These are phyloP conservation scores for Cottus gobio DNA, from an alignment of 2,113 vertebrate species.

Conservation along the genomic window DNA sequence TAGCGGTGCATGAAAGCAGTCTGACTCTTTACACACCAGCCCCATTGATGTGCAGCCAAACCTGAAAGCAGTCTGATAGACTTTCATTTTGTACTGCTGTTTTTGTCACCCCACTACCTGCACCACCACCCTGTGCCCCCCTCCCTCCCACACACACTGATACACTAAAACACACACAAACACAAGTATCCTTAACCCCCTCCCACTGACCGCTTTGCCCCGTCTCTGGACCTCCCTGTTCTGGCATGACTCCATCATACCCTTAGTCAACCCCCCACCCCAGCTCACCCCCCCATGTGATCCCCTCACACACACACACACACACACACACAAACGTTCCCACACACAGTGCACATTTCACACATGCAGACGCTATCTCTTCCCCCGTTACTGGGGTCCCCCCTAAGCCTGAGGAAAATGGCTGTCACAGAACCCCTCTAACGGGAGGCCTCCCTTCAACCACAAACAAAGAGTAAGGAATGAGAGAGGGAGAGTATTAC, in stretches of 20 bases:
- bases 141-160: neutral
- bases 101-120: conserved; percentile 48
- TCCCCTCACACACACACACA: conserved; percentile 66
- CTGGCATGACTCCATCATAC: conserved; percentile 79
- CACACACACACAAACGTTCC: conserved; percentile 65
- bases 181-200: neutral
- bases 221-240: conserved; percentile 78
- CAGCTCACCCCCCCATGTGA: conserved; percentile 55
- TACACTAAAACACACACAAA: neutral
- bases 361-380: conserved; percentile 63
- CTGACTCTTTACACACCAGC: conserved; percentile 44
- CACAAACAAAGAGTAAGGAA: conserved; percentile 75
- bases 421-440: conserved; percentile 78
- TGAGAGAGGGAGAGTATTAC: conserved; percentile 54
- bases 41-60: conserved; percentile 48
- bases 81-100: conserved; percentile 53
- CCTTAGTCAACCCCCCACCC: conserved; percentile 75
- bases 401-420: conserved; percentile 77
- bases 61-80: conserved; percentile 43
- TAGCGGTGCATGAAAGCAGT: conserved; percentile 48
- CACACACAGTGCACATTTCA: conserved; percentile 61
- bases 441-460: conserved; percentile 76
- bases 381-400: conserved; percentile 66
- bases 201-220: conserved; percentile 63
- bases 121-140: conserved; percentile 17